Evolutionary conservation across 2,888 invertebrate species (phyloP).

Genomic region (Drosophila meridiana): DNA sequence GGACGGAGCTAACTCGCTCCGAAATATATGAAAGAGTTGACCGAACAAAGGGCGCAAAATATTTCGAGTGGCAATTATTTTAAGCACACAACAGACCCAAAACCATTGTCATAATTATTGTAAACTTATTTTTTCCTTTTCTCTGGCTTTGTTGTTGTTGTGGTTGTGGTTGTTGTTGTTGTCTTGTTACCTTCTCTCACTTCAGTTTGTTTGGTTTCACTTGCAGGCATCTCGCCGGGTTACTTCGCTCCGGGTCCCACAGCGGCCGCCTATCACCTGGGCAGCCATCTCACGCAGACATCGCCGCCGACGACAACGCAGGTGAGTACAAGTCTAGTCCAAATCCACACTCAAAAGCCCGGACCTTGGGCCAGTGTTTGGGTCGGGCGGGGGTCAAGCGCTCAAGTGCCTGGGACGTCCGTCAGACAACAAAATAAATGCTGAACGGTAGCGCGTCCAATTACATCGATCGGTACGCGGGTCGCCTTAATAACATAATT

Average conservation of each 20-base stretch:
- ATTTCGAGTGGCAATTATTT: conserved; percentile 81
- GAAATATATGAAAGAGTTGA: conserved; percentile 63
- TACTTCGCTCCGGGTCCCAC: conserved; percentile 85
- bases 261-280: conserved; percentile 85
- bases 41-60: conserved; percentile 68
- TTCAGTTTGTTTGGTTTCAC: conserved; percentile 47
- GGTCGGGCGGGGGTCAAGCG: conserved; percentile 51
- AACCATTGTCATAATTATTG: conserved; percentile 61
- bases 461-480: conserved; percentile 60
- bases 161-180: not conserved
- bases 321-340: conserved; percentile 75
- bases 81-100: conserved; percentile 62
- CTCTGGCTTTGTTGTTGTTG: not conserved
- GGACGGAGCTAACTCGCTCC: not conserved
- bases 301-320: conserved; percentile 84
- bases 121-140: conserved; percentile 39
- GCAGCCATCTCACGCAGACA: conserved; percentile 85
- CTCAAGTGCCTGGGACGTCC: conserved; percentile 47
- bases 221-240: conserved; percentile 85
- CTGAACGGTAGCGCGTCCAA: conserved; percentile 75
- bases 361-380: not conserved
- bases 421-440: conserved; percentile 39
- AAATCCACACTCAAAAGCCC: not conserved
- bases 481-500: conserved; percentile 80
- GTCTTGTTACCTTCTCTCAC: conserved; percentile 32